Evolutionary conservation across 2,797 vertebrate genomes (phyloP).

Genomic region (Pelodytes ibericus): DNA sequence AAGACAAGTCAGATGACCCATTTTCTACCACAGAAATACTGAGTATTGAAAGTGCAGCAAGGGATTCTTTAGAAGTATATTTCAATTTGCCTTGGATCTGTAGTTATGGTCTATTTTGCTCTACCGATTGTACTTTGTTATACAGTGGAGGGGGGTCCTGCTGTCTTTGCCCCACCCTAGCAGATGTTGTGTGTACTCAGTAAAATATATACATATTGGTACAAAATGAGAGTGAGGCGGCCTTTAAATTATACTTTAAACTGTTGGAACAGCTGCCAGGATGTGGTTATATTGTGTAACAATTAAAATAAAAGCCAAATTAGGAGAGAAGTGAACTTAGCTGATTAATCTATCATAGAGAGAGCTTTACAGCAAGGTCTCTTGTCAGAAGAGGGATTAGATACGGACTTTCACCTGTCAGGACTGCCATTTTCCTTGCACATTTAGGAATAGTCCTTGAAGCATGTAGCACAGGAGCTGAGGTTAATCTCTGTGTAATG

Average conservation of each 20-base stretch:
- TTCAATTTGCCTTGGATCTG: no score
- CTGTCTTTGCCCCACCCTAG: no score
- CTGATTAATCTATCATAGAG: conserved; percentile 8
- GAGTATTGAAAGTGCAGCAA: no score
- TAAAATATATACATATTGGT: no score
- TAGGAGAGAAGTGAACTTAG: not conserved
- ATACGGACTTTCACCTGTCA: conserved; percentile 22
- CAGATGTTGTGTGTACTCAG: no score
- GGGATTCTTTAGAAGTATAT: no score
- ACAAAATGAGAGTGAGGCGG: no score
- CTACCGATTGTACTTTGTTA: no score
- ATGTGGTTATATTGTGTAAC: not conserved
- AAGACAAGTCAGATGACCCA: no score
- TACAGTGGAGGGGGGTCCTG: no score
- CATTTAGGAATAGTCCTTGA: conserved; percentile 9
- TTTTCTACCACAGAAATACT: no score
- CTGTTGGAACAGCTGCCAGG: not conserved
- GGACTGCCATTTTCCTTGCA: not conserved
- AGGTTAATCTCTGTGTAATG: conserved; percentile 23
- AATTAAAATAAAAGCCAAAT: not conserved
- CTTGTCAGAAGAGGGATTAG: conserved; percentile 2
- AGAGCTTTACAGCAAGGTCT: not conserved
- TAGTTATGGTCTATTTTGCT: no score
- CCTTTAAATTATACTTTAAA: not conserved
- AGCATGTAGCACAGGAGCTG: not conserved